A percentile compares a stretch with the other conserved stretches of the same genome.
Conservation (phyloP, 2,888 invertebrate genomes). For the Cosmopolites sordidus region DNA sequence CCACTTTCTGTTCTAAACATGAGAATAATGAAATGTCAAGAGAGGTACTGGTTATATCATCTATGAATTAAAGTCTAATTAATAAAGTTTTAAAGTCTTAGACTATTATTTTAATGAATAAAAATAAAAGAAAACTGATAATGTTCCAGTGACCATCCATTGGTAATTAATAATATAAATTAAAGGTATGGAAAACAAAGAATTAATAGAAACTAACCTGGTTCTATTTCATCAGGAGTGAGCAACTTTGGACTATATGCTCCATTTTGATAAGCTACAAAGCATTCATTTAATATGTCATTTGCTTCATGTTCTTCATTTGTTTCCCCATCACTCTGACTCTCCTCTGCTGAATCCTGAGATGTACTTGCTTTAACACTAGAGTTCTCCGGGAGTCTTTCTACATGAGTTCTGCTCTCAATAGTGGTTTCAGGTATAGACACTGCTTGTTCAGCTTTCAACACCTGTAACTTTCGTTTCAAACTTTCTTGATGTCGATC, state of each 20-base stretch:
- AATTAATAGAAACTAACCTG: conserved; percentile 42
- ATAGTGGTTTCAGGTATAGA: conserved; percentile 36
- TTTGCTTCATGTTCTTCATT: conserved; percentile 49
- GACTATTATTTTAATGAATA: too few relatives aligned
- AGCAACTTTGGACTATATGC: conserved; percentile 79
- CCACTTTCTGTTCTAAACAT: too few relatives aligned
- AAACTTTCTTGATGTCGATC: conserved; percentile 91
- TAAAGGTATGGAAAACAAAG: too few relatives aligned
- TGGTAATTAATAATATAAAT: too few relatives aligned
- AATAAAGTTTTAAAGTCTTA: too few relatives aligned
- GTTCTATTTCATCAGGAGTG: conserved; percentile 59
- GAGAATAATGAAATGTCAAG: too few relatives aligned
- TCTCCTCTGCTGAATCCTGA: conserved; percentile 29
- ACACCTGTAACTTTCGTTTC: conserved; percentile 77
- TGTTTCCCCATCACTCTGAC: conserved; percentile 22
- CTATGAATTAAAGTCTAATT: too few relatives aligned
- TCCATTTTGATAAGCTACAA: conserved; percentile 71
- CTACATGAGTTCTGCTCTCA: conserved; percentile 13
- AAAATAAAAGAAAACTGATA: too few relatives aligned
- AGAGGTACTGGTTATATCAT: too few relatives aligned
- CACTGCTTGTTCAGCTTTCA: conserved; percentile 81
- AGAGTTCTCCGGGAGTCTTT: conserved; percentile 10
- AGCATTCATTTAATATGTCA: conserved; percentile 54
- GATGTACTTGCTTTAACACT: conserved; percentile 34
- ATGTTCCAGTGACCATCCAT: too few relatives aligned